phyloP scores from a whole-genome alignment of 2,888 invertebrate species.

The Latheticus oryzae region DNA sequence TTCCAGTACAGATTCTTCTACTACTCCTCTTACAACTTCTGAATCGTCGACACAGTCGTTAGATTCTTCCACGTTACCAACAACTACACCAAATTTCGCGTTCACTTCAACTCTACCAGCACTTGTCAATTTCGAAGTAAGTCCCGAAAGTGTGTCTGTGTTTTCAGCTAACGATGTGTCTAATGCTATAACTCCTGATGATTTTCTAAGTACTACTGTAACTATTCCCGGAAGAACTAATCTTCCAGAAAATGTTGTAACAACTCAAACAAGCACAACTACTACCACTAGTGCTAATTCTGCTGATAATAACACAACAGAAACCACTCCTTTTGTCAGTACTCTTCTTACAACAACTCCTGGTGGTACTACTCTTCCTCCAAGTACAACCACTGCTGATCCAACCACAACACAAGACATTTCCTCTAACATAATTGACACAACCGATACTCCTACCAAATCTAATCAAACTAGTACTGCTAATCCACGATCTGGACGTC shows the following conservation, averaged over 20 bases:
- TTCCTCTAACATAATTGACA: slow-evolving; percentile 35
- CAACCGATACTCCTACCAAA: slow-evolving; percentile 15
- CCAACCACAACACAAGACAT: slow-evolving; percentile 31
- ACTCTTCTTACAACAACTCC: slow-evolving; percentile 1
- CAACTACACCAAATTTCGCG: slow-evolving; percentile 56
- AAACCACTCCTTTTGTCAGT: slow-evolving; percentile 5
- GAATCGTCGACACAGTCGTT: too few relatives aligned
- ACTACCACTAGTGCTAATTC: slow-evolving; percentile 26
- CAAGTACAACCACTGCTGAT: slow-evolving; percentile 10
- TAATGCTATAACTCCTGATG: slow-evolving; percentile 66
- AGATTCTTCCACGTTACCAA: slow-evolving; percentile 50
- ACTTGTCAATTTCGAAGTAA: slow-evolving; percentile 60
- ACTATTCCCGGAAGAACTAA: slow-evolving; percentile 68
- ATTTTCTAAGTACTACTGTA: slow-evolving; percentile 68
- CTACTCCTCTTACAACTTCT: too few relatives aligned
- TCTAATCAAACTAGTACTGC: slow-evolving; percentile 41
- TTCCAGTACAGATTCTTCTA: too few relatives aligned
- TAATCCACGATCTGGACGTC: slow-evolving; percentile 53
- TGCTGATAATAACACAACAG: slow-evolving; percentile 25
- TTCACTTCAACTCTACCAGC: slow-evolving; percentile 60
- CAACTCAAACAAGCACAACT: slow-evolving; percentile 22
- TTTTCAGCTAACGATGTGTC: slow-evolving; percentile 62
- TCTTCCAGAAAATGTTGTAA: slow-evolving; percentile 46
- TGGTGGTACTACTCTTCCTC: slow-evolving; percentile 5
- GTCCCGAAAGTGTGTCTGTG: slow-evolving; percentile 62